These are phyloP conservation scores for Actenoides lindsayi DNA, from an alignment of 2,113 vertebrate genomes.

Conservation along the genomic window DNA sequence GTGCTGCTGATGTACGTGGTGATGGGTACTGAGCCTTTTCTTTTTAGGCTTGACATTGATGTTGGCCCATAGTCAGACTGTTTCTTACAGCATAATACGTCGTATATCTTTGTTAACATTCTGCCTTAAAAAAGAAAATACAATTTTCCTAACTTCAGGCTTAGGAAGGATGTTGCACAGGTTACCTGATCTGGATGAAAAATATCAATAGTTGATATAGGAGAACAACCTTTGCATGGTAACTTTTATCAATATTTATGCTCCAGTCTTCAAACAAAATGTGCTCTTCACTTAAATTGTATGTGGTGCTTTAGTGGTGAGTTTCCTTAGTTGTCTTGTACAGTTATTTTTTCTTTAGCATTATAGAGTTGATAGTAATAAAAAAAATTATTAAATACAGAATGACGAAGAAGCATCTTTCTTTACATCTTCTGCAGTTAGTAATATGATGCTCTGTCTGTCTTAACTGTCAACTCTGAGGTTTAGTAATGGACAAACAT, in stretches of 20 bases:
- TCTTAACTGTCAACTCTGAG: not conserved
- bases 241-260: not conserved
- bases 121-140: not conserved
- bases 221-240: not conserved
- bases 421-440: not conserved
- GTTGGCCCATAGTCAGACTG: not conserved
- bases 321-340: not conserved
- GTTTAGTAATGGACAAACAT: not conserved
- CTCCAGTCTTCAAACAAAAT: not conserved
- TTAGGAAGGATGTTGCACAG: not conserved
- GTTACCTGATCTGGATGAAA: not conserved
- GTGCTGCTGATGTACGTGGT: fast-evolving
- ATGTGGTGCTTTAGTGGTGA: not conserved
- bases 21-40: not conserved
- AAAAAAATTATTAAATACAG: not conserved
- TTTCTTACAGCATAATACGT: not conserved
- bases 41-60: not conserved
- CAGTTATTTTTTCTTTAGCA: not conserved
- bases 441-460: not conserved
- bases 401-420: not conserved
- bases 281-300: not conserved
- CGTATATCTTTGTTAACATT: not conserved
- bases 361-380: not conserved
- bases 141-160: not conserved
- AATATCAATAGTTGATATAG: not conserved